Base-by-base conservation (phyloP, 2,797 vertebrate species). In the Meda fulgida region DNA sequence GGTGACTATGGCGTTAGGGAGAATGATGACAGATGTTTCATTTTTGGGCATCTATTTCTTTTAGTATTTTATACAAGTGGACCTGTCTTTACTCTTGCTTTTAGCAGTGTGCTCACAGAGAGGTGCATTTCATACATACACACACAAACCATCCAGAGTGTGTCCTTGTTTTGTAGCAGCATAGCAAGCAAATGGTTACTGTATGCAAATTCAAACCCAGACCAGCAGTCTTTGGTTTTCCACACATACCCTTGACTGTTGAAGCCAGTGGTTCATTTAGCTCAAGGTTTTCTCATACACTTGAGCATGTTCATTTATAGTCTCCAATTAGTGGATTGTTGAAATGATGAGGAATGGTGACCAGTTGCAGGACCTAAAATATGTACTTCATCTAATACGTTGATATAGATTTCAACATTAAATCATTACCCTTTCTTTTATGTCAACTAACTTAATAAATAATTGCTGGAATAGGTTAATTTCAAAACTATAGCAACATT, bases 21-120 rank as follows among this genome's bases (percentile, higher is more conserved):
- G 71, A 73, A 73, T 21, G 5, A 75, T 75, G 71, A 31, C 1
- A 23, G 71, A 51, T 7, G 14, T 43, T 46, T 46, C 3, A 48
- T 10, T 72, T 58, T 19, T 72, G 14, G 19, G 19, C 46, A 53
- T 19, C 72, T 34, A 21, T 73, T 73, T 51, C 9, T 75, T 21
- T 21, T 14, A 69, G 76, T 78, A 34, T 40, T 83, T 69, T 84
- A 83, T 63, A 40, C 34, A 87, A 72, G 16, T 67, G 34, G 65
- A 11, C 0, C n/a, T 67, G 40, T 58, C 34, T 53, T 51, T 40
- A 67, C 26, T 78, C 26, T 86, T 38, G 51, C 58, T 72, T 78
- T 66, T 67, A 87, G 75, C 71, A 71, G 71, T 89, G 78, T 83
- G 80, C 82, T 83, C 63, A 85, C 14, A 69, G 71, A 43, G 38